These are phyloP conservation scores for Falco berigora DNA, from an alignment of 2,797 vertebrate species.

Conservation along the genomic window DNA sequence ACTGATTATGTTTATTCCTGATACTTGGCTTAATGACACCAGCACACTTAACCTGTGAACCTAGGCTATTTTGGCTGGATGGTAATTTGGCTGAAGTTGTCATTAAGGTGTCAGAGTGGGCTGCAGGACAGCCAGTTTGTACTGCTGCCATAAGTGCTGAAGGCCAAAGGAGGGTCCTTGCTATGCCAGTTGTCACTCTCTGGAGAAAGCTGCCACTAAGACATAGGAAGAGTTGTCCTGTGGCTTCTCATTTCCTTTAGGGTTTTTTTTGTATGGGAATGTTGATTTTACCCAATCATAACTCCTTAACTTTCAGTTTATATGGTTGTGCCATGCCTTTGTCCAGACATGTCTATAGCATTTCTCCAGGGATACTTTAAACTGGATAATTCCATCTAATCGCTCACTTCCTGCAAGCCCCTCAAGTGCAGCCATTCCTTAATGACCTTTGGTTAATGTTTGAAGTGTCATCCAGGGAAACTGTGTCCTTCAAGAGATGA, in stretches of 20 bases:
- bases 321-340: background rate
- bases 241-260: background rate
- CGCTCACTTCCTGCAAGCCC: background rate
- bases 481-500: background rate
- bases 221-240: background rate
- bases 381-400: background rate
- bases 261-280: background rate
- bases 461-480: background rate
- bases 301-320: background rate
- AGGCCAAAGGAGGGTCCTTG: background rate
- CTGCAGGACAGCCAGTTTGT: background rate
- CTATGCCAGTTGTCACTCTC: rapidly evolving
- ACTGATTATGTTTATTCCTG: background rate
- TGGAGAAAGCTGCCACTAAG: background rate
- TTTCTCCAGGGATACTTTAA: background rate
- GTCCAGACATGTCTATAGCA: background rate
- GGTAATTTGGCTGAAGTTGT: background rate
- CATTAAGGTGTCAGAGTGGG: background rate
- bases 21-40: background rate
- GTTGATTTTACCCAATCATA: background rate
- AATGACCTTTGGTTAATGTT: background rate
- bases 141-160: background rate
- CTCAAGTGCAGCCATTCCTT: background rate
- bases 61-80: background rate
- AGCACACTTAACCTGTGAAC: background rate